A percentile compares a stretch with the other conserved stretches of the same genome.
These are phyloP conservation scores for Ennomos erosarius DNA, from an alignment of 2,888 invertebrate genomes.

Conservation along the genomic window DNA sequence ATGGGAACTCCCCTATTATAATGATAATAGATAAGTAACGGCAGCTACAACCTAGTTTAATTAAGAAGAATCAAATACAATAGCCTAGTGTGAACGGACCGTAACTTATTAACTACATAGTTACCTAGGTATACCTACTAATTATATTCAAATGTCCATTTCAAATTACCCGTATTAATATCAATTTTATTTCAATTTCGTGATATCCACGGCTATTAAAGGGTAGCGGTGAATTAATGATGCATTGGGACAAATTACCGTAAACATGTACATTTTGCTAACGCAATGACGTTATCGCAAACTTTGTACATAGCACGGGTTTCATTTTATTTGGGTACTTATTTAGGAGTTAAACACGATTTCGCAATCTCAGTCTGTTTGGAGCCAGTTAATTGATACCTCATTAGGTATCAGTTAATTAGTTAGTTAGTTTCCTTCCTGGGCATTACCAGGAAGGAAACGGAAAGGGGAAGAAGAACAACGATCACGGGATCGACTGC, in stretches of 20 bases:
- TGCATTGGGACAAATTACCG: conserved; percentile 35
- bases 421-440: too few species aligned
- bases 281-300: conserved; percentile 5
- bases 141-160: conserved; percentile 12
- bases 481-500: too few species aligned
- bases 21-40: too few species aligned
- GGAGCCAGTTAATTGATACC: too few species aligned
- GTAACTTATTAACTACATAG: conserved; percentile 1
- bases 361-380: too few species aligned
- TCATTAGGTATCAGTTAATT: too few species aligned
- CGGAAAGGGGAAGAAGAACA: too few species aligned
- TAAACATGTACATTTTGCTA: conserved; percentile 15
- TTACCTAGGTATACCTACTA: background rate
- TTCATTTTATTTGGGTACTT: background rate
- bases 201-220: conserved; percentile 21
- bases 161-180: conserved; percentile 26
- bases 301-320: conserved; percentile 5
- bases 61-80: background rate
- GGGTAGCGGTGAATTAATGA: conserved; percentile 37
- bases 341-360: too few species aligned
- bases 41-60: too few species aligned
- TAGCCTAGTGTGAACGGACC: conserved; percentile 6
- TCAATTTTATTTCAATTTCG: conserved; percentile 29
- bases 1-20: too few species aligned
- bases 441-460: too few species aligned